Percentiles rank a stretch among this genome's conserved stretches.
Evolutionary conservation across 92 coral and sea anemone genomes (phyloP).

Genomic region (Parazoanthus darwini): DNA sequence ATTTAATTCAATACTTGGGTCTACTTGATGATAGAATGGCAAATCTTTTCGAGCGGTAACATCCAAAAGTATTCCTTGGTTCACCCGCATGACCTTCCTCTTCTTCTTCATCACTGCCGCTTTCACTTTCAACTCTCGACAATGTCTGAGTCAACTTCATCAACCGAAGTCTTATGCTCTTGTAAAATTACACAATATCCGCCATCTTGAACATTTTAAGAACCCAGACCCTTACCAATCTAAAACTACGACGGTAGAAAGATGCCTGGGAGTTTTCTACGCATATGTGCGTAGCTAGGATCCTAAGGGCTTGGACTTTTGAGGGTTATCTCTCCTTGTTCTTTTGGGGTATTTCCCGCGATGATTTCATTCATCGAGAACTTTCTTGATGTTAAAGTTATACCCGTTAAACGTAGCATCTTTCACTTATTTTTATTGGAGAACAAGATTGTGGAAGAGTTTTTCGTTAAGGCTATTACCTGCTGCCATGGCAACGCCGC

Average conservation of each 20-base stretch:
- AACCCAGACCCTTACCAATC: background rate
- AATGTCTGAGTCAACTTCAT: constrained; percentile 38
- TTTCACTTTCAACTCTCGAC: constrained; percentile 26
- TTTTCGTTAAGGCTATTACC: no score
- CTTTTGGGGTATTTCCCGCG: no score
- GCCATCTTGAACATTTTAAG: background rate
- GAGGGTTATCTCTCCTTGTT: no score
- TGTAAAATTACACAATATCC: background rate
- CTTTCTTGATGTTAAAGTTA: no score
- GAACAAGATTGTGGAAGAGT: no score
- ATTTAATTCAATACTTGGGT: no score
- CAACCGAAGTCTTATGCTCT: constrained; percentile 22
- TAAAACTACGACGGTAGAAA: background rate
- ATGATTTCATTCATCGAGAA: no score
- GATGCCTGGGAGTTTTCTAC: background rate
- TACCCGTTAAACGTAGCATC: no score
- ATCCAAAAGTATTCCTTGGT: constrained; percentile 4
- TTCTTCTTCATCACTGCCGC: constrained; percentile 39
- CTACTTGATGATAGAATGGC: background rate
- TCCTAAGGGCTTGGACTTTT: no score
- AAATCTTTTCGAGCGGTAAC: constrained; percentile 15
- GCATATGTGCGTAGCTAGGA: background rate
- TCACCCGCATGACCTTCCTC: constrained; percentile 27
- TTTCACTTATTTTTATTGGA: no score
- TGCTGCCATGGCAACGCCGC: no score